phyloP scores from a whole-genome alignment of 1,140 invertebrate species.

The Sminthurinus signatus region DNA sequence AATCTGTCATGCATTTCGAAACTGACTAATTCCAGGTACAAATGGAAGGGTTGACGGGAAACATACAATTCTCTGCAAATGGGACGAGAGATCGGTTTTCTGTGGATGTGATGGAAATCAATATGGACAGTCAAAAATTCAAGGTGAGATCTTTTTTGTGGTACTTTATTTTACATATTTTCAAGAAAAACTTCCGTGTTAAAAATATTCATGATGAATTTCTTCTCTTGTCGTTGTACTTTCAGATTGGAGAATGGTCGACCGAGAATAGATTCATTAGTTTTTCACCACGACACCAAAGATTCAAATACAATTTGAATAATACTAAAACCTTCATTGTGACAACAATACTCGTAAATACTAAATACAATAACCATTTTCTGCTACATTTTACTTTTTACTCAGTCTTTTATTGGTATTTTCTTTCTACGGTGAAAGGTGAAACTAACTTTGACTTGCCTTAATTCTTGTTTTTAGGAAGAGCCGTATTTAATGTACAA shows the following conservation, averaged over 20 bases:
- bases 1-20: too few species aligned
- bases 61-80: slow-evolving; percentile 74
- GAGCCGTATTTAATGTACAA: slow-evolving; percentile 77
- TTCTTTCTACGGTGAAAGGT: background rate
- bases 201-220: too few species aligned
- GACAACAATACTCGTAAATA: slow-evolving; percentile 79
- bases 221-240: background rate
- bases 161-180: background rate
- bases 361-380: too few species aligned
- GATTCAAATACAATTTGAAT: slow-evolving; percentile 4
- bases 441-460: slow-evolving; percentile 19
- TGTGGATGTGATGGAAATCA: slow-evolving; percentile 88
- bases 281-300: background rate
- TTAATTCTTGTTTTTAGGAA: slow-evolving; percentile 56
- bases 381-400: too few species aligned
- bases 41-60: slow-evolving; percentile 81
- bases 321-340: slow-evolving; percentile 70
- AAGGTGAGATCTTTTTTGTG: slow-evolving; percentile 56
- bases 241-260: slow-evolving; percentile 78
- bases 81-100: slow-evolving; percentile 74
- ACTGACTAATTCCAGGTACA: too few species aligned
- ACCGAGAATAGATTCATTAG: slow-evolving; percentile 5
- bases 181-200: background rate
- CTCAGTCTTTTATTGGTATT: too few species aligned
- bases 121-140: slow-evolving; percentile 69